Conservation (phyloP, 2,888 invertebrate genomes). For the Mantis religiosa region DNA sequence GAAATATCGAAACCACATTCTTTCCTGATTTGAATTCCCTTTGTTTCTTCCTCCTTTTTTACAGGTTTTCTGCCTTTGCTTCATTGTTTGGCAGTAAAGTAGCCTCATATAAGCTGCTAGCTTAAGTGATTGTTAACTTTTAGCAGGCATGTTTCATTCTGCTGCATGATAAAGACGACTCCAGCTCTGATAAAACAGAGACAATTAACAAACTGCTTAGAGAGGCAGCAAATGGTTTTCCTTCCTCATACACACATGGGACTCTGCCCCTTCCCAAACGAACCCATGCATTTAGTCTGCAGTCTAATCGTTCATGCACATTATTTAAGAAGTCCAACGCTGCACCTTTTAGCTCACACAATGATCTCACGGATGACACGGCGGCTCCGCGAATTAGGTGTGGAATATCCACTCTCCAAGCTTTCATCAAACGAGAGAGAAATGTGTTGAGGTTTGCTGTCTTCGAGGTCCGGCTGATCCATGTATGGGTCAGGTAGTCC, state of each 20-base stretch:
- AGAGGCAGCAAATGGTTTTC: background rate
- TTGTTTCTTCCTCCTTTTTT: background rate
- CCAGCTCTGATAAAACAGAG: background rate
- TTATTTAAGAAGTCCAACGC: background rate
- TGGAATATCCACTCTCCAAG: constrained; percentile 89
- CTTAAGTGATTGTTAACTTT: background rate
- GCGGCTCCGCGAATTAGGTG: constrained; percentile 87
- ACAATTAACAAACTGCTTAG: background rate
- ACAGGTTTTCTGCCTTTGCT: background rate
- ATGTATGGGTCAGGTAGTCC: constrained; percentile 85
- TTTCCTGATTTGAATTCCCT: background rate
- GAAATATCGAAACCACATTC: background rate
- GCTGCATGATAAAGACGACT: background rate
- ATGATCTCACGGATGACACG: constrained; percentile 93
- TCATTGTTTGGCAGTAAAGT: background rate
- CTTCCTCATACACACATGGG: background rate
- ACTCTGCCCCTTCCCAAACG: background rate
- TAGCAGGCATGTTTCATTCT: background rate
- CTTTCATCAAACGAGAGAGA: constrained; percentile 90
- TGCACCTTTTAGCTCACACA: constrained; percentile 55
- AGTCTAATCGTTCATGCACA: background rate
- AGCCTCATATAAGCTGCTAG: background rate
- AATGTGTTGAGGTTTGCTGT: constrained; percentile 81
- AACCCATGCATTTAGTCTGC: background rate
- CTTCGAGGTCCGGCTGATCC: constrained; percentile 65